phyloP scores from a whole-genome alignment of 2,113 vertebrate species.

The Bettongia penicillata region DNA sequence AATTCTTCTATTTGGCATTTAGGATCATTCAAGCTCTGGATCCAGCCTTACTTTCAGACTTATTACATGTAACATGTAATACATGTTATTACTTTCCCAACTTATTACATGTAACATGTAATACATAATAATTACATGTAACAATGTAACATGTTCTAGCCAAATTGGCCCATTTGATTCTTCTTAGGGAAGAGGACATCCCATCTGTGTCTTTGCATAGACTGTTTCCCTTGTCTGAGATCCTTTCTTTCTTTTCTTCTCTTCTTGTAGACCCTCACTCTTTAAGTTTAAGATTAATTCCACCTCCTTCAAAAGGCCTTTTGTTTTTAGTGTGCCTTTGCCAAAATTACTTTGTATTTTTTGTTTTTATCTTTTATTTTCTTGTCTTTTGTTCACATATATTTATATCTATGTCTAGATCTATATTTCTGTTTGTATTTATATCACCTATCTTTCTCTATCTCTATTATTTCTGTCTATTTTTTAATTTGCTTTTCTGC shows the following conservation, averaged over 20 bases:
- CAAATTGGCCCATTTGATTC: background rate
- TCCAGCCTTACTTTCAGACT: background rate
- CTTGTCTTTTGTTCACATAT: background rate
- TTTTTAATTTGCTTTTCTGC: no score
- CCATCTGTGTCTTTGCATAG: background rate
- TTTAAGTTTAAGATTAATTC: background rate
- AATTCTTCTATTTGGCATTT: background rate
- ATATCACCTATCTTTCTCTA: no score
- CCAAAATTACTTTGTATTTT: background rate
- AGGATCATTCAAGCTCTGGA: background rate
- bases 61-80: background rate
- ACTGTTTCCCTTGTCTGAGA: background rate
- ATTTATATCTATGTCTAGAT: no score
- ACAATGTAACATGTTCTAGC: background rate
- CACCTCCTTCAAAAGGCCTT: background rate
- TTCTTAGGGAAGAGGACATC: background rate
- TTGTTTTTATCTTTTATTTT: no score
- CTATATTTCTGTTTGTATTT: no score
- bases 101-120: background rate
- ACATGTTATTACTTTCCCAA: no score
- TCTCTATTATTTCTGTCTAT: no score
- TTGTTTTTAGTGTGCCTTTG: background rate
- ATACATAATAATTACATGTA: no score
- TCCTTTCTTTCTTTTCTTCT: background rate
- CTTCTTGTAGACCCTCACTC: background rate